Conservation (phyloP, 2,113 vertebrate species). For the Ramphastos sulfuratus region DNA sequence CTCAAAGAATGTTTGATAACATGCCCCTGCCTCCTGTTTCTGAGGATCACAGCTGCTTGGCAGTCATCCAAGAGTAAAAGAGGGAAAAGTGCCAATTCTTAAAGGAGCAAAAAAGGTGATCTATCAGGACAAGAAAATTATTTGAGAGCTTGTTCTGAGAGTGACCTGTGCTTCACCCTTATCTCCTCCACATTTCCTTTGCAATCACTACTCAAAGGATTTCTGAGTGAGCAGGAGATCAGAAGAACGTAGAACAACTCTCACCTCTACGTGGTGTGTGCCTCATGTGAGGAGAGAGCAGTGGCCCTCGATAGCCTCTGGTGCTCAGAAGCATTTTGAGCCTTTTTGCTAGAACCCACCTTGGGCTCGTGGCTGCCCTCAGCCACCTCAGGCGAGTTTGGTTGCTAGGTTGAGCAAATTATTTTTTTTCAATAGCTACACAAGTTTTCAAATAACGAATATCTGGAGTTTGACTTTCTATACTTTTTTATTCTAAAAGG, state of each 20-base stretch:
- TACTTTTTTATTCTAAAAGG: slow-evolving; percentile 20
- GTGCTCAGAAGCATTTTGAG: neutral
- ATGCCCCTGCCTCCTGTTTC: neutral
- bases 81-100: neutral
- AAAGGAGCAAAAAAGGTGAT: neutral
- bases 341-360: neutral
- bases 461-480: slow-evolving; percentile 8
- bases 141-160: neutral
- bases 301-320: neutral
- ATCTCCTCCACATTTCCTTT: neutral
- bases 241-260: neutral
- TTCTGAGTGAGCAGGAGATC: neutral
- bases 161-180: neutral
- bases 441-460: neutral
- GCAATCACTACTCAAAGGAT: neutral
- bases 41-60: neutral
- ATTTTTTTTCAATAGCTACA: neutral
- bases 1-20: neutral
- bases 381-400: neutral
- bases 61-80: neutral
- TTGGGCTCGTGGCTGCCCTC: neutral
- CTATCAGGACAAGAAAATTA: neutral
- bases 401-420: slow-evolving; percentile 16
- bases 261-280: neutral
- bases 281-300: neutral